A percentile compares a stretch with the other conserved stretches of the same genome.
Evolutionary conservation across 2,888 invertebrate species (phyloP).

Genomic region (Pyrochroa serraticornis): DNA sequence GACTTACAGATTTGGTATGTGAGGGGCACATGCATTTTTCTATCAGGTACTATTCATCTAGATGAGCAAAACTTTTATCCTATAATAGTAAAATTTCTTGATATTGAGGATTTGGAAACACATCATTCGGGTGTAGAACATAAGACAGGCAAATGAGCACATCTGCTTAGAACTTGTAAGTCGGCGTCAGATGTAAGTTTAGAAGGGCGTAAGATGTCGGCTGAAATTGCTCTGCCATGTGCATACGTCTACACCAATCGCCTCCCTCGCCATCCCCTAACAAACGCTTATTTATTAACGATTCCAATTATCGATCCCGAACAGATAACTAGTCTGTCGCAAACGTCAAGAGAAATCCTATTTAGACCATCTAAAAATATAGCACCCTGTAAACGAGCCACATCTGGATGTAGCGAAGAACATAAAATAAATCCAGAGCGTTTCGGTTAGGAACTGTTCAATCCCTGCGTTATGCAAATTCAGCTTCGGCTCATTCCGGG

Average conservation of each 20-base stretch:
- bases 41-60: no score
- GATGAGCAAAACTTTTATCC: not conserved
- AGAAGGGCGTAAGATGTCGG: conserved; percentile 36
- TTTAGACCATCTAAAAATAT: conserved; percentile 4
- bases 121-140: conserved; percentile 38
- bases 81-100: no score
- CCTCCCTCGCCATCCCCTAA: conserved; percentile 1
- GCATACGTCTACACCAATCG: conserved; percentile 24
- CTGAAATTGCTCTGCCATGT: conserved; percentile 36
- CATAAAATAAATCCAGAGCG: conserved; percentile 52
- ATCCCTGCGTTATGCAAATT: conserved; percentile 51
- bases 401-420: conserved; percentile 45
- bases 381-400: conserved; percentile 26
- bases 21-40: no score
- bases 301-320: not conserved
- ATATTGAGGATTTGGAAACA: conserved; percentile 15
- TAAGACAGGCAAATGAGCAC: conserved; percentile 40
- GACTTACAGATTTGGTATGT: no score
- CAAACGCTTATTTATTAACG: not conserved
- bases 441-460: conserved; percentile 46
- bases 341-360: not conserved
- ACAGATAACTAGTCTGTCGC: not conserved
- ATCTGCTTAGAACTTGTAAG: conserved; percentile 33
- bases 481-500: conserved; percentile 34
- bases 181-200: conserved; percentile 32